These are phyloP conservation scores for Lycodopsis pacificus DNA, from an alignment of 2,797 vertebrate genomes.

Conservation along the genomic window DNA sequence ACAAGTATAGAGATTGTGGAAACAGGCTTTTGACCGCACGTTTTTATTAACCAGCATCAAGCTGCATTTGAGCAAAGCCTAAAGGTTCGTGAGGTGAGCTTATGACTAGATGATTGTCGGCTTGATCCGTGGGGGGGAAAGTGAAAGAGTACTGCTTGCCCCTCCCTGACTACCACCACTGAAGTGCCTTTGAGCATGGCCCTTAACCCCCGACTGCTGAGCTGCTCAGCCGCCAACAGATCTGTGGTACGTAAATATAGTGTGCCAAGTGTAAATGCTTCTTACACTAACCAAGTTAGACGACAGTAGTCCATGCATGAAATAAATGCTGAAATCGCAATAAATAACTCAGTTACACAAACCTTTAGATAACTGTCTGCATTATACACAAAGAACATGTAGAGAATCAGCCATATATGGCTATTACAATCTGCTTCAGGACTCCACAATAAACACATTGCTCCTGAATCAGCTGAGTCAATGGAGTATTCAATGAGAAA, in stretches of 20 bases:
- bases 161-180: conserved; percentile 8
- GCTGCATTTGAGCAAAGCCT: neutral
- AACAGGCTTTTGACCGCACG: neutral
- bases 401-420: neutral
- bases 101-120: neutral
- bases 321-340: conserved; percentile 38
- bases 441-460: conserved; percentile 20
- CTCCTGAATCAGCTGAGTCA: conserved; percentile 40
- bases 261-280: conserved; percentile 23
- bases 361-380: conserved; percentile 9
- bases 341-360: conserved; percentile 19
- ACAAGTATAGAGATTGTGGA: neutral
- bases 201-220: conserved; percentile 2
- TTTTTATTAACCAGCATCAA: neutral
- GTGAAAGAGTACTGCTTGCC: neutral
- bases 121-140: conserved; percentile 1
- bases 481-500: conserved; percentile 12
- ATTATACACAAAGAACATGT: neutral
- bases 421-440: conserved; percentile 15
- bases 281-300: conserved; percentile 19
- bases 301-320: conserved; percentile 12
- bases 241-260: conserved; percentile 20
- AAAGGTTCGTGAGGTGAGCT: neutral
- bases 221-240: conserved; percentile 8
- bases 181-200: conserved; percentile 29